phyloP scores from a whole-genome alignment of 2,888 invertebrate genomes.

The Rapana venosa region DNA sequence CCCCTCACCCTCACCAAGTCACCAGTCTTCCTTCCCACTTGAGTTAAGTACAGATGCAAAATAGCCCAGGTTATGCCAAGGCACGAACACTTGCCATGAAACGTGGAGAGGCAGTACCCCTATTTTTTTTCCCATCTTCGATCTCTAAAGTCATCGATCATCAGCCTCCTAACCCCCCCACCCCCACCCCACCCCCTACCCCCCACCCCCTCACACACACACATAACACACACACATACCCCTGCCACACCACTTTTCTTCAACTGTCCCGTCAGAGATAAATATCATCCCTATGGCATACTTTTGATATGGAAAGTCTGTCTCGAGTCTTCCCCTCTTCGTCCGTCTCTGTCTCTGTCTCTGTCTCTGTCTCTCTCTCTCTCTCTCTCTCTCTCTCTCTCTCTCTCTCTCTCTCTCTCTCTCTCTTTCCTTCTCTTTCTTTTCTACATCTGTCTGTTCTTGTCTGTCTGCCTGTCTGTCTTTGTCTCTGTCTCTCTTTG shows the following conservation, averaged over 20 bases:
- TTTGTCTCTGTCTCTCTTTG: neutral
- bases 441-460: too few species aligned
- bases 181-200: neutral
- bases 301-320: too few species aligned
- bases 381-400: neutral
- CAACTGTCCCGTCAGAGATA: too few species aligned
- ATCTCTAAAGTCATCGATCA: neutral
- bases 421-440: too few species aligned
- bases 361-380: slow-evolving; percentile 14
- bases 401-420: neutral
- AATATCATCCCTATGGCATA: too few species aligned
- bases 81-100: too few species aligned
- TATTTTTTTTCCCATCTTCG: too few species aligned
- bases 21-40: neutral
- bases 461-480: neutral
- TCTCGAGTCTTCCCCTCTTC: neutral
- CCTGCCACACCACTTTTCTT: neutral
- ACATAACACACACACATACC: neutral
- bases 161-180: neutral
- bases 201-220: neutral
- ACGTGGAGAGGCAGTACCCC: too few species aligned
- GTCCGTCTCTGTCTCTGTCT: neutral
- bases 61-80: too few species aligned
- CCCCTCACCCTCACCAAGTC: neutral
- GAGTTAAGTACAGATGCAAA: too few species aligned